Conservation (phyloP, 2,888 invertebrate genomes). For the Leucophora obtusa region DNA sequence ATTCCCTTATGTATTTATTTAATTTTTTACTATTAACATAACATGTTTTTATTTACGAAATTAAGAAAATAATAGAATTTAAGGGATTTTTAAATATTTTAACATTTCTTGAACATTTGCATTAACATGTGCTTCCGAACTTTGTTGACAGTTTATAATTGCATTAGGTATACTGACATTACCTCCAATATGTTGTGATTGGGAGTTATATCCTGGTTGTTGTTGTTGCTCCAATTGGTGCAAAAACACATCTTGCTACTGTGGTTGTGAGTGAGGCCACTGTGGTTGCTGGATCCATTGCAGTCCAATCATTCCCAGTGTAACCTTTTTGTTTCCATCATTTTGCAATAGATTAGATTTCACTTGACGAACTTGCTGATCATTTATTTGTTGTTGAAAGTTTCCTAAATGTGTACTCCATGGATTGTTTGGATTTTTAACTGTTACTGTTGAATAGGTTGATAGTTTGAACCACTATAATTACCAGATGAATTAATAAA, state of each 20-base stretch:
- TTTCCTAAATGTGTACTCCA: slow-evolving; percentile 75
- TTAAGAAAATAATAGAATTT: slow-evolving; percentile 66
- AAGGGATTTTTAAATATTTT: slow-evolving; percentile 65
- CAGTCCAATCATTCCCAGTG: no score
- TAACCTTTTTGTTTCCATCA: no score
- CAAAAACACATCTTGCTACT: slow-evolving; percentile 74
- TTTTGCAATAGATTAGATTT: slow-evolving; percentile 52
- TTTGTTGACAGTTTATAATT: no score
- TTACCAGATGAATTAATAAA: slow-evolving; percentile 74
- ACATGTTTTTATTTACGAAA: no score
- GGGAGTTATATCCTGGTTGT: slow-evolving; percentile 59
- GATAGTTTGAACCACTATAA: no score
- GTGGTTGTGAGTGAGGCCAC: no score
- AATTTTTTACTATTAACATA: no score
- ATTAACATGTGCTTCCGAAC: no score
- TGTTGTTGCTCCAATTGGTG: slow-evolving; percentile 75
- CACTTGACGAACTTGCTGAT: slow-evolving; percentile 62
- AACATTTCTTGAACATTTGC: slow-evolving; percentile 61
- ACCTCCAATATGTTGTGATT: slow-evolving; percentile 55
- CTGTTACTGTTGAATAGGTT: slow-evolving; percentile 68
- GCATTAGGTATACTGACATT: slow-evolving; percentile 60
- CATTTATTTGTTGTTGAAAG: slow-evolving; percentile 69
- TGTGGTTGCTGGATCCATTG: no score
- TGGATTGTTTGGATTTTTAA: slow-evolving; percentile 72
- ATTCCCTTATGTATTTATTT: no score